Conservation (phyloP, 2,888 invertebrate species). For the Mechanitis mazaeus region DNA sequence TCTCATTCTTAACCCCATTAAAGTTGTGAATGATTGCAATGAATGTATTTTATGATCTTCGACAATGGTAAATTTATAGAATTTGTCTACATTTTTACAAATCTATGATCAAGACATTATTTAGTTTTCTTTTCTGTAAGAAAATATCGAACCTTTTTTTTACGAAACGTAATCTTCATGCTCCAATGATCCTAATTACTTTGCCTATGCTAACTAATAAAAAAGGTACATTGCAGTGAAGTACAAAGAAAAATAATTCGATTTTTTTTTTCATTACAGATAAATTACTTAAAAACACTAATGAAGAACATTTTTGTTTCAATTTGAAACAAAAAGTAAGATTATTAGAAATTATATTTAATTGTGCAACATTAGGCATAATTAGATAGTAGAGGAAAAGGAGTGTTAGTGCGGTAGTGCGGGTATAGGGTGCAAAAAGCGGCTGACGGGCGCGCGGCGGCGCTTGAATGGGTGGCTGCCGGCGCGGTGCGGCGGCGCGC, state of each 20-base stretch:
- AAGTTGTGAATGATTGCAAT: constrained; percentile 24
- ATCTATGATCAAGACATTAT: neutral
- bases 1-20: constrained; percentile 38
- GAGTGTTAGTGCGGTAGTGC: constrained; percentile 33
- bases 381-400: constrained; percentile 32
- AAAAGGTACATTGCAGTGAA: neutral
- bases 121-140: too few relatives aligned
- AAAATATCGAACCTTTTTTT: too few relatives aligned
- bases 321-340: too few relatives aligned
- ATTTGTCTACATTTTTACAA: constrained; percentile 8
- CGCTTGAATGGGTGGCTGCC: constrained; percentile 54
- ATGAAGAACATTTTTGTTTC: too few relatives aligned
- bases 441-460: constrained; percentile 36
- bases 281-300: too few relatives aligned
- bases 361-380: constrained; percentile 35
- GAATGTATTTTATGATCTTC: constrained; percentile 18
- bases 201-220: neutral
- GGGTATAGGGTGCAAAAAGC: constrained; percentile 33
- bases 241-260: neutral
- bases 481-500: constrained; percentile 26
- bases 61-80: neutral
- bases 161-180: too few relatives aligned
- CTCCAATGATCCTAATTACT: neutral
- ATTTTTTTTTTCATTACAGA: too few relatives aligned
- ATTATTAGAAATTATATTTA: neutral